These are phyloP conservation scores for Syritta pipiens DNA, from an alignment of 2,888 invertebrate species.

Conservation along the genomic window DNA sequence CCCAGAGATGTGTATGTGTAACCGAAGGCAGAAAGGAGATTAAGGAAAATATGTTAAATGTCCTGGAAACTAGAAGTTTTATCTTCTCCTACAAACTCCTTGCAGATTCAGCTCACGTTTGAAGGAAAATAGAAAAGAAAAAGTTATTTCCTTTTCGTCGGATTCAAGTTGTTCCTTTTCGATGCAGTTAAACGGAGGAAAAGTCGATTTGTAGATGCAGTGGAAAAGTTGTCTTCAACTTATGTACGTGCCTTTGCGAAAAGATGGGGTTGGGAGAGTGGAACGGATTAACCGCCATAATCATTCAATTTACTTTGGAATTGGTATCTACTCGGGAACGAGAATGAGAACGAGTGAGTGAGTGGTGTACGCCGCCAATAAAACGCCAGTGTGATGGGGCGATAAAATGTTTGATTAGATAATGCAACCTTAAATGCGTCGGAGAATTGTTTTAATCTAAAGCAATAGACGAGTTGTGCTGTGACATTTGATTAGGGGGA, in stretches of 20 bases:
- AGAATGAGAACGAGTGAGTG: no score
- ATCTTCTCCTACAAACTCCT: no score
- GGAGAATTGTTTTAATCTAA: slow-evolving; percentile 29
- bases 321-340: slow-evolving; percentile 33
- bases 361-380: slow-evolving; percentile 24
- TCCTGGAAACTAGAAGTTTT: slow-evolving; percentile 16
- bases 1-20: background rate
- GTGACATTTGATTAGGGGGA: background rate
- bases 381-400: slow-evolving; percentile 40
- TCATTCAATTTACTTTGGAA: slow-evolving; percentile 64
- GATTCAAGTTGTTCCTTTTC: background rate
- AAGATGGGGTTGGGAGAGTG: no score
- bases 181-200: background rate
- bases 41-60: background rate
- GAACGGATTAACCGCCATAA: slow-evolving; percentile 54
- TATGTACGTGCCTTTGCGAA: no score
- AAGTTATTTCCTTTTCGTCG: background rate
- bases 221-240: background rate
- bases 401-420: slow-evolving; percentile 51
- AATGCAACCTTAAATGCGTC: slow-evolving; percentile 49
- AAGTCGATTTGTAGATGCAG: background rate
- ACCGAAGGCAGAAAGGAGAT: background rate
- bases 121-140: background rate
- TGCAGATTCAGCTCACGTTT: background rate
- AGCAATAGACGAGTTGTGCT: background rate